These are phyloP conservation scores for Alloplasta piceator DNA, from an alignment of 2,888 invertebrate genomes.

Conservation along the genomic window DNA sequence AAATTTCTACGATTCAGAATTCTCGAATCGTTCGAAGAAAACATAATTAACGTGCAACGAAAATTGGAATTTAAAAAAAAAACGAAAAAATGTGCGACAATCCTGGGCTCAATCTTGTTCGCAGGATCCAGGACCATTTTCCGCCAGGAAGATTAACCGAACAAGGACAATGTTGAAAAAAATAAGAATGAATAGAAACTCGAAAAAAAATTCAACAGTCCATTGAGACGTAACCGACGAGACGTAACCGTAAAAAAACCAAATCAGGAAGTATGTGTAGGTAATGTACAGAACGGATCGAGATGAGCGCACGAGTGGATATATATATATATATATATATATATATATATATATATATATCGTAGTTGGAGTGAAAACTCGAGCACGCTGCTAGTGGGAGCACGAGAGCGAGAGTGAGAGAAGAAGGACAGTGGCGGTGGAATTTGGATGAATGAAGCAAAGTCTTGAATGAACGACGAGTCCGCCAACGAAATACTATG, in stretches of 20 bases:
- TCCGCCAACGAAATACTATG: conserved; percentile 53
- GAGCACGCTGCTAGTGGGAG: conserved; percentile 36
- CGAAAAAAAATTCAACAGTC: conserved; percentile 46
- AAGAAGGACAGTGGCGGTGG: conserved; percentile 30
- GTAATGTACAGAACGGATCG: conserved; percentile 45
- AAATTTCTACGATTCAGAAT: too few species aligned
- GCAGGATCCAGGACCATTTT: conserved; percentile 47
- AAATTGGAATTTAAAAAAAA: neutral
- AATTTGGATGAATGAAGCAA: conserved; percentile 65
- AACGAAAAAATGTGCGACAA: conserved; percentile 44
- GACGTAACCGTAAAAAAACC: conserved; percentile 40
- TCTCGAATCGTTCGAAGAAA: too few species aligned
- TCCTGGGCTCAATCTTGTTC: conserved; percentile 25
- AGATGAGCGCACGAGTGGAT: conserved; percentile 30
- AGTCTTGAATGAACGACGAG: conserved; percentile 65
- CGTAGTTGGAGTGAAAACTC: conserved; percentile 57
- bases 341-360: conserved; percentile 2
- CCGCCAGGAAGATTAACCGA: conserved; percentile 61
- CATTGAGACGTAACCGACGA: conserved; percentile 53
- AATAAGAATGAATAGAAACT: conserved; percentile 26
- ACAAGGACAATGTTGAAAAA: conserved; percentile 10
- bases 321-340: too few species aligned
- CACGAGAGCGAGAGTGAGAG: conserved; percentile 24
- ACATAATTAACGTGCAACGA: too few species aligned
- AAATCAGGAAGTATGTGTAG: conserved; percentile 1